These are phyloP conservation scores for Poeciliopsis occidentalis DNA, from an alignment of 2,113 vertebrate species.

Conservation along the genomic window DNA sequence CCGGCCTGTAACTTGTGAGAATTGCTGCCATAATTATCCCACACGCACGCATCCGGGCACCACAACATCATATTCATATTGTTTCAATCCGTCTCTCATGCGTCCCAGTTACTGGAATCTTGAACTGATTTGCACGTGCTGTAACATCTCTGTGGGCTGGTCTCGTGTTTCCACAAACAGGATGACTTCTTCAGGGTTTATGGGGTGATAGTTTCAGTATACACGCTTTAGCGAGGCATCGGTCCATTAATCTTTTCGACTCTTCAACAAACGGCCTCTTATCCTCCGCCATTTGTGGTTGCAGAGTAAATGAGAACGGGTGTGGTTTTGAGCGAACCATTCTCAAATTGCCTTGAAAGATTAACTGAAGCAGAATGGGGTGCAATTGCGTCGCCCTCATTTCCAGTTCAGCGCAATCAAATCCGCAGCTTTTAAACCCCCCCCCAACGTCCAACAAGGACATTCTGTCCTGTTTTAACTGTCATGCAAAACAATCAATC, in stretches of 20 bases:
- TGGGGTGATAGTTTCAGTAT: slow-evolving; percentile 16
- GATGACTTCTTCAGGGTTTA: slow-evolving; percentile 21
- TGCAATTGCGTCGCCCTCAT: background rate
- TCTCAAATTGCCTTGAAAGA: slow-evolving; percentile 16
- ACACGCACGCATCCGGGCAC: slow-evolving; percentile 6
- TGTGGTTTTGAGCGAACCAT: slow-evolving; percentile 17
- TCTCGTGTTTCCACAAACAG: slow-evolving; percentile 31
- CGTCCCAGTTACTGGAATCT: slow-evolving; percentile 42
- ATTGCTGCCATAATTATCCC: slow-evolving; percentile 45
- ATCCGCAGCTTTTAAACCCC: slow-evolving; percentile 43
- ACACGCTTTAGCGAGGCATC: slow-evolving; percentile 15
- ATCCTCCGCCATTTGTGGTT: background rate
- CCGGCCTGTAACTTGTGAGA: slow-evolving; percentile 42
- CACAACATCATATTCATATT: slow-evolving; percentile 20
- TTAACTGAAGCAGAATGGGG: background rate
- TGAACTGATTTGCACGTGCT: slow-evolving; percentile 44
- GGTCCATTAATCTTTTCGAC: slow-evolving; percentile 44
- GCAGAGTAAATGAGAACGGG: slow-evolving; percentile 25
- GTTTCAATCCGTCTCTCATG: slow-evolving; percentile 28
- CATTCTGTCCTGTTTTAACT: slow-evolving; percentile 51
- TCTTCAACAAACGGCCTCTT: background rate
- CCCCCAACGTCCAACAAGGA: slow-evolving; percentile 17
- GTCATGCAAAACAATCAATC: slow-evolving; percentile 63
- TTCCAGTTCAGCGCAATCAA: slow-evolving; percentile 10
- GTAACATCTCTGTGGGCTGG: slow-evolving; percentile 20